Conservation (phyloP, 2,797 vertebrate species). For the Coregonus ussuriensis region DNA sequence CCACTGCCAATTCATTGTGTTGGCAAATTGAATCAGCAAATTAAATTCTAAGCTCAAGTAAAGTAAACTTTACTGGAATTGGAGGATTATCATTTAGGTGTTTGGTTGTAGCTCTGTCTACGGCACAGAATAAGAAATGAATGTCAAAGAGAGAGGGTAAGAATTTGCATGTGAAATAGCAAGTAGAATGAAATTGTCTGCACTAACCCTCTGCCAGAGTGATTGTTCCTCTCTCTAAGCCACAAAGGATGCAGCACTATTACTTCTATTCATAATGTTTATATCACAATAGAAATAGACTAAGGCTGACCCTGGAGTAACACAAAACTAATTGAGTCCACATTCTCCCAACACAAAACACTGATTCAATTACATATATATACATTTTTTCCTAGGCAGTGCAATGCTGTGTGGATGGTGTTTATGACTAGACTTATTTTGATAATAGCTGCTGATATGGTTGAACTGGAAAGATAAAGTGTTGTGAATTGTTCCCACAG, state of each 20-base stretch:
- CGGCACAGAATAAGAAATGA: constrained; percentile 55
- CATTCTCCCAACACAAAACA: constrained; percentile 55
- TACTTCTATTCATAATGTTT: constrained; percentile 55
- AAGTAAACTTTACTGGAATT: constrained; percentile 66
- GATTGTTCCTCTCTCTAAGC: constrained; percentile 50
- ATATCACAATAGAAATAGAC: constrained; percentile 59
- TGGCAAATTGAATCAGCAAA: constrained; percentile 60
- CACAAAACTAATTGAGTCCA: constrained; percentile 37
- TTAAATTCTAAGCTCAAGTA: constrained; percentile 71
- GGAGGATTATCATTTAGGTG: constrained; percentile 41
- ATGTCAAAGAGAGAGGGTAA: constrained; percentile 38
- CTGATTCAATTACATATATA: constrained; percentile 3
- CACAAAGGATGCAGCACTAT: constrained; percentile 56
- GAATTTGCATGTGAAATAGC: constrained; percentile 58
- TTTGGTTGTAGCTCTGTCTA: constrained; percentile 22
- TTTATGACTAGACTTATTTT: constrained; percentile 35
- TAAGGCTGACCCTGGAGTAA: constrained; percentile 54
- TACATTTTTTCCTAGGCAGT: constrained; percentile 33
- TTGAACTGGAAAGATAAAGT: constrained; percentile 49
- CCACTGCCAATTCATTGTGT: constrained; percentile 59
- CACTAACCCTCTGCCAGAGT: constrained; percentile 52
- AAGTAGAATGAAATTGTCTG: constrained; percentile 65
- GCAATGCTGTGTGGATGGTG: constrained; percentile 26
- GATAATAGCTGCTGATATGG: constrained; percentile 54
- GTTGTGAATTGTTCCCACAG: constrained; percentile 34